Evolutionary conservation across 2,113 vertebrate genomes (phyloP), one percentile per base, ranked within the genome.

Genomic region (Ginglymostoma cirratum): DNA sequence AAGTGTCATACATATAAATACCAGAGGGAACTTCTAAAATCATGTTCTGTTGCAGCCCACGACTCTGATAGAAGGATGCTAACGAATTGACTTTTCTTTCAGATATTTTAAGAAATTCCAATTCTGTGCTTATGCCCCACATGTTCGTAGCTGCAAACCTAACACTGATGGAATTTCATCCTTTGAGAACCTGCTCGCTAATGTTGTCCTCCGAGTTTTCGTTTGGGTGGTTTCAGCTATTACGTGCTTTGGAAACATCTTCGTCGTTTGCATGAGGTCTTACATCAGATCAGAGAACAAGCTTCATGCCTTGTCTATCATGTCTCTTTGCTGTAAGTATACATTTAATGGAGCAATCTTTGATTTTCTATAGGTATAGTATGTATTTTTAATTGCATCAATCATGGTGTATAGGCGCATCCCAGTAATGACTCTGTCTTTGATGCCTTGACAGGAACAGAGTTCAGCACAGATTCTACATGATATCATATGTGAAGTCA

Each of bases 101-200:
- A 99, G 99, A 97, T 99, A 99, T 96, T 99, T 99, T 96, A 99
- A 99, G 97, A 99, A 99, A 97, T 99, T 99, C 97, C 99, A 99
- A 97, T 99, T 99, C 97, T 99, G 99, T 93, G 98, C 98, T 1
- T 99, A 99, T 14, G 99, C 99, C 1, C 98, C 99, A 19, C 99
- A 99, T 0, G 99, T 99, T 70, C 99, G 99, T 90, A 99, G 98
- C 97, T 99, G 99, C 96, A 99, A 99, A 96, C 99, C 99, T 85
- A 99, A 99, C 97, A 99, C 99, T 0, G 99, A 99, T 55, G 99
- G 99, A 96, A 99, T 99, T 96, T 99, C 99, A 0, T 99, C 99
- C 66, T 98, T 99, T 0, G 99, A 99, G 97, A 98, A 99, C 65
- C 98, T 99, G 95, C 97, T 99, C 97, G 99, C 99, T 52, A 99